Base-by-base conservation (phyloP, 2,888 invertebrate species). In the Parelbella ahira region DNA sequence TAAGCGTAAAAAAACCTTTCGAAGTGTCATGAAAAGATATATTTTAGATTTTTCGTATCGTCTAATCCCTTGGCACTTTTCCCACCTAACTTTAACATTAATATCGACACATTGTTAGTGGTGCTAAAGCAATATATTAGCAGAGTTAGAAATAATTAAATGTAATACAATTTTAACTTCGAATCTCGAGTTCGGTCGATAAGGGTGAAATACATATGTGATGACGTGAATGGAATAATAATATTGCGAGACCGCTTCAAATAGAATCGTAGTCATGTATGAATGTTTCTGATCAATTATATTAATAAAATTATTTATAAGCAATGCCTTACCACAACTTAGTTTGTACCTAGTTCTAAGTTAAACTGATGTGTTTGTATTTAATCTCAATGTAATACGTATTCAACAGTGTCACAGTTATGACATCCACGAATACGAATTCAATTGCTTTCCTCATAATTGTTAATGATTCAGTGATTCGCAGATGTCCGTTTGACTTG, bases 301-400 rank as follows among this genome's bases (percentile, higher is more conserved):
- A 41, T 42, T 51, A 51, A 43, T 50, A n/a, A n/a, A n/a, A n/a
- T n/a, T 48, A 38, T 48, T 58, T 50, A 53, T 59, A 58, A 67
- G 58, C 51, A 66, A 59, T 56, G 64, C 68, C 72, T 76, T 78
- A 79, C 77, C 79, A 74, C 68, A 72, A 55, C 50, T 45, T 74
- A 74, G 66, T 54, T 51, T 68, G 68, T 58, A 12, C 45, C 47
- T 56, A 56, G 42, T 18, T 25, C 28, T 66, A 60, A 48, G 50
- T 47, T 57, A 68, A 61, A 63, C 61, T 53, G 55, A 28, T 63
- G 64, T 71, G 53, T 66, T 73, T 67, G 71, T 73, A 74, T 71
- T 71, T 72, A 73, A 66, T 66, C 65, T 62, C 56, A 63, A 54
- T 60, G 60, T 48, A 51, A 49, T 39, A 51, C 63, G 56, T 61